Evolutionary conservation across 2,113 vertebrate genomes (phyloP).

Genomic region (Anoura caudifer): DNA sequence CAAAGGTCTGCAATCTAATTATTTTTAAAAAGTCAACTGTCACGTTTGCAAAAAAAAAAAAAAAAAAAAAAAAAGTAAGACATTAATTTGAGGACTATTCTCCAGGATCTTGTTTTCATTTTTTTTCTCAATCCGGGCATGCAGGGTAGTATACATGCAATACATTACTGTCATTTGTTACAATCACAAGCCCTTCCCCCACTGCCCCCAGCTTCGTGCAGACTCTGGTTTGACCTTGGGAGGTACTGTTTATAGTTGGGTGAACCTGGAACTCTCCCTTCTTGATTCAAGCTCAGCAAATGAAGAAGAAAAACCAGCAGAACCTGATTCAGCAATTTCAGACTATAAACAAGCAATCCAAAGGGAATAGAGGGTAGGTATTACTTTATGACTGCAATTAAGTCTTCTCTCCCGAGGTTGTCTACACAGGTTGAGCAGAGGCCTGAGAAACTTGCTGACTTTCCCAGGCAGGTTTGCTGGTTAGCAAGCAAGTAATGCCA

Average conservation of each 20-base stretch:
- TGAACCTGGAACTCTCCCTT: slow-evolving; percentile 53
- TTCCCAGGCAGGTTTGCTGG: slow-evolving; percentile 22
- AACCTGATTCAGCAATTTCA: slow-evolving; percentile 65
- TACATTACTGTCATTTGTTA: not conserved
- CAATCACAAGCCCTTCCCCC: not conserved
- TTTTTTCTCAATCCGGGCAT: not conserved
- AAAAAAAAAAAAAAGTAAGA: not conserved
- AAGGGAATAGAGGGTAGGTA: slow-evolving; percentile 38
- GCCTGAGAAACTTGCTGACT: slow-evolving; percentile 54
- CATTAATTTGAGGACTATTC: not conserved
- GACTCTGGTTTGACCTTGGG: slow-evolving; percentile 48
- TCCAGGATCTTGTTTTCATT: not conserved
- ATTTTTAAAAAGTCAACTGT: slow-evolving; percentile 74
- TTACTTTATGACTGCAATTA: slow-evolving; percentile 5
- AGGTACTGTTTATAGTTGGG: slow-evolving; percentile 60
- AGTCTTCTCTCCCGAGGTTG: slow-evolving; percentile 43
- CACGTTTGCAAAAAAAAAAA: slow-evolving; percentile 44
- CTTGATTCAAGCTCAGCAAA: not conserved
- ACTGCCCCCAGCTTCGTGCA: not conserved
- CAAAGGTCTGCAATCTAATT: slow-evolving; percentile 72
- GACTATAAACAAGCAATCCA: slow-evolving; percentile 53
- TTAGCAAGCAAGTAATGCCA: not conserved
- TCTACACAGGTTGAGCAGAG: slow-evolving; percentile 20
- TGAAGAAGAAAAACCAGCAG: slow-evolving; percentile 57
- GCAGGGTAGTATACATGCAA: not conserved